Base-by-base conservation (phyloP, 2,797 vertebrate genomes). In the Antrozous pallidus region DNA sequence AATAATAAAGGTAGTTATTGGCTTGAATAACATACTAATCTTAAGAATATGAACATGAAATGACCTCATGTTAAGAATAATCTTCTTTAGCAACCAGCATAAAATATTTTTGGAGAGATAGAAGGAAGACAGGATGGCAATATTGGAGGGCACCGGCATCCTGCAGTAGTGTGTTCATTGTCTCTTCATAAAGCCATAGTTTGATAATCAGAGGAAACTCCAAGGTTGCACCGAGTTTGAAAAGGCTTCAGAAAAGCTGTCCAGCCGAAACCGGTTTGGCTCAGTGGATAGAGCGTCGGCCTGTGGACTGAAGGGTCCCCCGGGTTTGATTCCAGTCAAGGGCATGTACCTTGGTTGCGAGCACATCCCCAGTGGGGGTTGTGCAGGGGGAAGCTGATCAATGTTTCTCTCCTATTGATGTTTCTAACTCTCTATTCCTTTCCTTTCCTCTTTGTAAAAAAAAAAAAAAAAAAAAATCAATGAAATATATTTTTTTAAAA, bases 181-280 rank as follows among this genome's bases (percentile, higher is more conserved):
- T 82, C 78, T 86, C 67, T 69, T 93, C 80, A 85, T 0, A 63
- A 49, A 96, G 38, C 14, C 38, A 73, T 31, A 65, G 45, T 24
- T 80, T 88, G n/a, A 36, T 75, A 54, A 87, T 79, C 36, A 84
- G 26, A 58, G 67, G 24, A 95, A 88, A 91, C 38, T 18, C 36
- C 36, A 79, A 54, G 47, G 73, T 88, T 92, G 31, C 6, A 74
- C 0, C 84, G 17, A 82, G 18, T 87, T 71, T 90, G 31, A 38
- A 78, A 96, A 95, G 87, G 38, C 91, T 70, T 93, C 63, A 79
- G 63, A 82, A 91, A 95, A 85, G 18, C 69, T 80, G 33, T 77
- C 93, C 22, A 89, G n/a, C n/a, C n/a, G n/a, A n/a, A n/a, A n/a
- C n/a, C n/a, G n/a, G n/a, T n/a, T n/a, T n/a, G n/a, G n/a, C n/a